These are phyloP conservation scores for Charina bottae DNA, from an alignment of 2,113 vertebrate species.

Conservation along the genomic window DNA sequence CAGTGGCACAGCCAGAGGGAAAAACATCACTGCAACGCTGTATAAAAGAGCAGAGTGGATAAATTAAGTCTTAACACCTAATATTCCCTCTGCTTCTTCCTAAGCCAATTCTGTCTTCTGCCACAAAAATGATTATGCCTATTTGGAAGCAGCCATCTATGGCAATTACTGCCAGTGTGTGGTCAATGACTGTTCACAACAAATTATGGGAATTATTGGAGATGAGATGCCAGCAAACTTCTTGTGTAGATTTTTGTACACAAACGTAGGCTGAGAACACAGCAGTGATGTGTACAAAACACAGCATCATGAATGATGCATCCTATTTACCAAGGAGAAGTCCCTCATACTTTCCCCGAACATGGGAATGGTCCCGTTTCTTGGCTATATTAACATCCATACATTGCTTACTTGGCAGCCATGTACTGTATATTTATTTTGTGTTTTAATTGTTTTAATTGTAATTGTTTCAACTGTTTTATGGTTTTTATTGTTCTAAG, in stretches of 20 bases:
- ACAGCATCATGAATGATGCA: neutral
- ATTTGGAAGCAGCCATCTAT: conserved; percentile 3
- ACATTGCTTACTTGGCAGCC: too few relatives aligned
- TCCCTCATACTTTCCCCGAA: too few relatives aligned
- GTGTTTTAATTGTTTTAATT: too few relatives aligned
- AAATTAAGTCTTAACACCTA: neutral
- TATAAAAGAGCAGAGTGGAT: neutral
- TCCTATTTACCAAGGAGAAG: neutral
- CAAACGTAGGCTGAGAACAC: neutral
- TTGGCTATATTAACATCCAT: too few relatives aligned
- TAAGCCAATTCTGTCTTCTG: neutral
- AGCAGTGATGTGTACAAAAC: neutral
- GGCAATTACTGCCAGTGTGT: neutral
- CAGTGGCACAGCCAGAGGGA: neutral
- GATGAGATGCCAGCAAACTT: neutral
- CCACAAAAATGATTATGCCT: neutral
- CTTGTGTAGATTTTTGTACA: neutral
- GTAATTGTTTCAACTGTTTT: too few relatives aligned
- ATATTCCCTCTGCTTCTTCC: neutral
- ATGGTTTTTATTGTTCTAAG: too few relatives aligned
- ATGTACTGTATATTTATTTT: too few relatives aligned
- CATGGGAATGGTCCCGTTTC: too few relatives aligned
- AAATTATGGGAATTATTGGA: neutral
- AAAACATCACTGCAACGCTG: neutral
- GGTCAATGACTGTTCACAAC: neutral